Evolutionary conservation across 1,140 invertebrate genomes (phyloP), one percentile per base, ranked within the genome.

Genomic region (Ips typographus): DNA sequence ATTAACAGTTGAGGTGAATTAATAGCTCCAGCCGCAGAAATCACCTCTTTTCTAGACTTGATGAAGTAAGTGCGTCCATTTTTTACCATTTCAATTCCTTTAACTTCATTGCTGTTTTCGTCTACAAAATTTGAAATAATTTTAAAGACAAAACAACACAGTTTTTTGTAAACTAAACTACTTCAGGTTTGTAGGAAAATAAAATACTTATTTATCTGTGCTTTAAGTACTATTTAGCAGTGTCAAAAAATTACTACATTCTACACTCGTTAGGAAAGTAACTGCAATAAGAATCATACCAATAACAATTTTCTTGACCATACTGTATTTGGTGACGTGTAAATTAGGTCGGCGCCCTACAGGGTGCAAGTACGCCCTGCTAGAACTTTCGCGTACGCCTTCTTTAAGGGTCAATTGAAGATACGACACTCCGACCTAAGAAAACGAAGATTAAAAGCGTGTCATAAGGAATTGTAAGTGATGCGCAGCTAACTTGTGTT

Each of bases 1-100:
- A 94, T 93, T 1, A 95, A 80, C 2, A 95, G 72, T 72, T 93
- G 90, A 1, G 91, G 89, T 0, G 88, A 88, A 69, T 90, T 91
- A 1, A 93, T 88, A 1, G 90, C 85, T 1, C 91, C 92, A 0
- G 87, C 90, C 38, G 88, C 88, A 2, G 93, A 37, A n/a, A 94
- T 90, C 0, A 94, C 87, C 83, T 94, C 92, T 75, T 86, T 90
- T 37, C 76, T 83, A 0, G 88, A 89, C 53, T 80, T 77, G 3
- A 92, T 85, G 65, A 80, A 84, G 58, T 85, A 82, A 67, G 80
- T 83, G n/a, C 72, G 80, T 1, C 84, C 83, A 40, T 82, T 78
- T 67, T 83, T 84, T 6, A 82, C 77, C 59, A 90, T 84, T 78
- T 88, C 83, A 0, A 94, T 83, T 0, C 91, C 91, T 22, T 84